These are phyloP conservation scores for Agrypnia vestita DNA, from an alignment of 1,140 invertebrate species.

Conservation along the genomic window DNA sequence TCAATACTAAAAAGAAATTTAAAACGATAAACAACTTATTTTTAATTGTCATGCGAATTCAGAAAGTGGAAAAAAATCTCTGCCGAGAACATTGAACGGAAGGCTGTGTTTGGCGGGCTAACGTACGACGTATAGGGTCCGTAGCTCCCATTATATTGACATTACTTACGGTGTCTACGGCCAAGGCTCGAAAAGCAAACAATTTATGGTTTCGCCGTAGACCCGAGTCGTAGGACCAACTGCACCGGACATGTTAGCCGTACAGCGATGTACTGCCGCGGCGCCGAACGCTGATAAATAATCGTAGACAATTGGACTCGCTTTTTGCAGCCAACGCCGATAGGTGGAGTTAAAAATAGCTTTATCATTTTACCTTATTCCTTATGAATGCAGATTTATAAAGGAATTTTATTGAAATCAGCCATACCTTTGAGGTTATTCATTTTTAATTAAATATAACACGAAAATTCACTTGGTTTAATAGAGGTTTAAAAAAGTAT, in stretches of 20 bases:
- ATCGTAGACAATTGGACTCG: conserved; percentile 42
- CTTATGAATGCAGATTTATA: too few relatives aligned
- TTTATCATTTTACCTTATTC: too few relatives aligned
- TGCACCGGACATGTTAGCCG: conserved; percentile 43
- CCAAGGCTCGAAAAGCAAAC: conserved; percentile 53
- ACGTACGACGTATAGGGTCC: conserved; percentile 17
- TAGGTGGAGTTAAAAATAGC: too few relatives aligned
- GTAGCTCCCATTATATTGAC: conserved; percentile 48
- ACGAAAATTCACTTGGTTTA: too few relatives aligned
- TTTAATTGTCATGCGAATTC: not conserved
- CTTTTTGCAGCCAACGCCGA: conserved; percentile 2
- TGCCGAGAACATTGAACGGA: conserved; percentile 2
- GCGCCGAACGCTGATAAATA: conserved; percentile 46
- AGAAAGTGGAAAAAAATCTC: conserved; percentile 4
- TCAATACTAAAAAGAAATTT: too few relatives aligned
- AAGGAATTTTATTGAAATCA: too few relatives aligned
- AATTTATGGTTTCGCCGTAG: conserved; percentile 47
- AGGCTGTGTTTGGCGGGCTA: conserved; percentile 29
- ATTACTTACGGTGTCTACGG: conserved; percentile 51
- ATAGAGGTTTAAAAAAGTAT: too few relatives aligned
- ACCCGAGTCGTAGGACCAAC: conserved; percentile 15
- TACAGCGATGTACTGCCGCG: conserved; percentile 16
- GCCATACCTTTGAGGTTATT: too few relatives aligned
- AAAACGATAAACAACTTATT: too few relatives aligned
- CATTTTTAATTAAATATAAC: too few relatives aligned